phyloP scores from a whole-genome alignment of 2,888 invertebrate species.

The Sycophila texana region DNA sequence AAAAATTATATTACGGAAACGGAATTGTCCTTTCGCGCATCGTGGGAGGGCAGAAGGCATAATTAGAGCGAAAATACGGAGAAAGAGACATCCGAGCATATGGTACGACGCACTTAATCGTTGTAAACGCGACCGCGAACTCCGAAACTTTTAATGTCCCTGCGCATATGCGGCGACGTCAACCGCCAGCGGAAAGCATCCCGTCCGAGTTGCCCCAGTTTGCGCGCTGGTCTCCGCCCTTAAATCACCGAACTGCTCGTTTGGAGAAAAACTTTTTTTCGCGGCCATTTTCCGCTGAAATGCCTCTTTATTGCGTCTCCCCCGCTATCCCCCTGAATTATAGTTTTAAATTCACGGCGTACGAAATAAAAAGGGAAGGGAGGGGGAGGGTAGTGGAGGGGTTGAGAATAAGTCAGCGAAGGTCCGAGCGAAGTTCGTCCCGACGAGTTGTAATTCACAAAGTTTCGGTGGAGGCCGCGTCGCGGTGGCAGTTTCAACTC shows the following conservation, averaged over 20 bases:
- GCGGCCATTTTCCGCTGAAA: slow-evolving; percentile 3
- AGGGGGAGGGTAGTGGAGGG: neutral
- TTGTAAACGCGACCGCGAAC: neutral
- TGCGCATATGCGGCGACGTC: neutral
- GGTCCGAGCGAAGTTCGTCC: slow-evolving; percentile 25
- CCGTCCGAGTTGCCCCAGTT: too few relatives aligned
- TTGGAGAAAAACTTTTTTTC: neutral
- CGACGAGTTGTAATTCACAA: slow-evolving; percentile 47
- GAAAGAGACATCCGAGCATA: neutral
- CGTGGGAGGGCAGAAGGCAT: too few relatives aligned
- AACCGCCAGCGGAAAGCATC: too few relatives aligned
- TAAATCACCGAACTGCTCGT: slow-evolving; percentile 6
- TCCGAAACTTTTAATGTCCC: slow-evolving; percentile 2
- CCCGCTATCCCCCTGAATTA: slow-evolving; percentile 22
- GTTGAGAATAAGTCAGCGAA: neutral
- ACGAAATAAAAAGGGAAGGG: neutral
- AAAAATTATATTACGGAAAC: too few relatives aligned
- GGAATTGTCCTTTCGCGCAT: too few relatives aligned
- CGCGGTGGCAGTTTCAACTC: slow-evolving; percentile 35
- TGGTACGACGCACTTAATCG: neutral
- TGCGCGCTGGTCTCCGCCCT: neutral
- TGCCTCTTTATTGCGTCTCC: slow-evolving; percentile 28
- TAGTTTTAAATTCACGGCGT: slow-evolving; percentile 35
- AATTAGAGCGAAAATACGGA: neutral
- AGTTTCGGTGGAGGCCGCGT: slow-evolving; percentile 14